Percentiles rank a stretch among this genome's conserved stretches.
These are phyloP conservation scores for Fratercula arctica DNA, from an alignment of 2,797 vertebrate genomes.

Conservation along the genomic window DNA sequence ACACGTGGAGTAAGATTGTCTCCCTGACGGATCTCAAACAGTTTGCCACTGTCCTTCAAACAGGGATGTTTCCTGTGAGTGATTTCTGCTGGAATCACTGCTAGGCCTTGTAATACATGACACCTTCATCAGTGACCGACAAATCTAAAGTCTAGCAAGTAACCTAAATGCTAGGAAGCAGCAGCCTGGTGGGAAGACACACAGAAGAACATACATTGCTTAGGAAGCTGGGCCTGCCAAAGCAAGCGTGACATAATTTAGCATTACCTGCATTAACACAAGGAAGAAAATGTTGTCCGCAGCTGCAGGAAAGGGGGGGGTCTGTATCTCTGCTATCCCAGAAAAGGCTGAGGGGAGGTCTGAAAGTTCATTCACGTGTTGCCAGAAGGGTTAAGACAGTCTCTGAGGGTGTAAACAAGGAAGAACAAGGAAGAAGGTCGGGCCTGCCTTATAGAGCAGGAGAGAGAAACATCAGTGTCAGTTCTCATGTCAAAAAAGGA, in stretches of 20 bases:
- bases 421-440: not conserved
- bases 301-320: not conserved
- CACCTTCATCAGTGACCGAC: not conserved
- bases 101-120: not conserved
- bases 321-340: not conserved
- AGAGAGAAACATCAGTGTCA: not conserved
- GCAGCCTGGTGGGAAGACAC: not conserved
- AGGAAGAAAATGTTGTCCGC: not conserved
- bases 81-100: not conserved
- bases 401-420: not conserved
- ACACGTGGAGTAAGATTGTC: not conserved
- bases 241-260: not conserved
- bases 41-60: not conserved
- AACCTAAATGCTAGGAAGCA: not conserved
- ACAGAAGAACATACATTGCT: rapidly evolving
- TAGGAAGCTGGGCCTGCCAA: not conserved
- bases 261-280: not conserved
- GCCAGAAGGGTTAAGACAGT: not conserved
- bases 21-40: not conserved
- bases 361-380: not conserved
- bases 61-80: not conserved
- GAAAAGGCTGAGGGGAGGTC: not conserved
- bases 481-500: not conserved
- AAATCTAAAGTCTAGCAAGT: not conserved
- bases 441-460: not conserved